A percentile compares a stretch with the other conserved stretches of the same genome.
phyloP scores from a whole-genome alignment of 2,113 vertebrate genomes.

The Erythrolamprus reginae region DNA sequence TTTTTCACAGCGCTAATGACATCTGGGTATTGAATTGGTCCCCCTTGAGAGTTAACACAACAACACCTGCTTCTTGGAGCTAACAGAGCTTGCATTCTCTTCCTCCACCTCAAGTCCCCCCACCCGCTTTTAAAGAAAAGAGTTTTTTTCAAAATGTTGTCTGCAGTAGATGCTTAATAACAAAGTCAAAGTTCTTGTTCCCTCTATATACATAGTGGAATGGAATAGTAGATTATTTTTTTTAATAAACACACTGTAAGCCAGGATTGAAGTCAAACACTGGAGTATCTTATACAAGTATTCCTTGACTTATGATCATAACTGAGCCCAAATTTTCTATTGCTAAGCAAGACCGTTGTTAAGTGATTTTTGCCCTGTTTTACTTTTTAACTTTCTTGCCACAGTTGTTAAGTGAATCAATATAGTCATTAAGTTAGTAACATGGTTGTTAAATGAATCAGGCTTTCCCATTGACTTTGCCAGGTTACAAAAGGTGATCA shows the following conservation, averaged over 20 bases:
- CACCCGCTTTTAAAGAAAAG: constrained; percentile 9
- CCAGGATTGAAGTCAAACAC: not conserved
- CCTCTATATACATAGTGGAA: not conserved
- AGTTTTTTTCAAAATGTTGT: constrained; percentile 42
- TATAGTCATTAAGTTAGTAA: too few relatives aligned
- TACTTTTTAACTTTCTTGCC: too few relatives aligned
- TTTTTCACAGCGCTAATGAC: constrained; percentile 61
- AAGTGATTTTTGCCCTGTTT: too few relatives aligned
- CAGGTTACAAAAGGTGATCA: not conserved
- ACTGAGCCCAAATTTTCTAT: not conserved
- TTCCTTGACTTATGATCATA: not conserved
- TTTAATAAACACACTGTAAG: constrained; percentile 19
- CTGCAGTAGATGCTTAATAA: constrained; percentile 50
- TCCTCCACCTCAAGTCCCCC: not conserved
- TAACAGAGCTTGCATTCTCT: constrained; percentile 30
- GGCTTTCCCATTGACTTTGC: not conserved
- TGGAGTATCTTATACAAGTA: not conserved
- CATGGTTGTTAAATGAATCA: not conserved
- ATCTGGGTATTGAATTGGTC: constrained; percentile 61
- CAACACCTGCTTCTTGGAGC: constrained; percentile 63
- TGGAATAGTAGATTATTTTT: constrained; percentile 12
- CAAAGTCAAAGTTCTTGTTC: constrained; percentile 43
- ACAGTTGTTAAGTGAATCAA: too few relatives aligned
- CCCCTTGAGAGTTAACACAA: constrained; percentile 52
- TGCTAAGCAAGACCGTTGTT: too few relatives aligned